Evolutionary conservation across 2,797 vertebrate species (phyloP).

Genomic region (Gymnothorax reevesii): DNA sequence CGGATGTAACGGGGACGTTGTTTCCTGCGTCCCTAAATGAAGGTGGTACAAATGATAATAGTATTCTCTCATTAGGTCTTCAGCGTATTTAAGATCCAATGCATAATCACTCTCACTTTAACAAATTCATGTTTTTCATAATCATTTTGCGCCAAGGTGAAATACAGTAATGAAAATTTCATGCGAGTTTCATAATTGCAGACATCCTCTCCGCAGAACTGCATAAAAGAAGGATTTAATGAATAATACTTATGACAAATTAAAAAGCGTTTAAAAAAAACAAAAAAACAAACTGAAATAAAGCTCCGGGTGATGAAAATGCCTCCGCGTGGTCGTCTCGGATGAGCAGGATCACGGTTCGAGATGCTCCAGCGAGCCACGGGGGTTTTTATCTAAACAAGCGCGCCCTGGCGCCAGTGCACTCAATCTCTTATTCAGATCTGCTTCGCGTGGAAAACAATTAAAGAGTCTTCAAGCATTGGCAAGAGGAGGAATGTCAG

Average conservation of each 20-base stretch:
- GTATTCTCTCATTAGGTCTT: neutral
- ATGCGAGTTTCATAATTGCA: neutral
- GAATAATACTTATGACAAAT: neutral
- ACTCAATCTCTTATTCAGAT: neutral
- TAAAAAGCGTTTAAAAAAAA: neutral
- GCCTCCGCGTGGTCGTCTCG: neutral
- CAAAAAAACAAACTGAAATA: neutral
- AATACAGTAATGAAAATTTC: neutral
- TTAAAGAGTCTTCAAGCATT: neutral
- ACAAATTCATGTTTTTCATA: neutral
- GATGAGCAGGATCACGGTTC: neutral
- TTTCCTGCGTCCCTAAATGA: neutral
- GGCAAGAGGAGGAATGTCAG: neutral
- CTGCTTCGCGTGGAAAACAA: neutral
- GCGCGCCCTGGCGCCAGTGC: neutral
- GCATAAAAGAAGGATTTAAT: neutral
- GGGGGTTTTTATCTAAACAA: neutral
- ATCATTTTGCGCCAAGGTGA: neutral
- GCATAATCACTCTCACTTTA: neutral
- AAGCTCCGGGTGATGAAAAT: conserved; percentile 1
- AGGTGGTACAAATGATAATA: neutral
- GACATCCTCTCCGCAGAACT: neutral
- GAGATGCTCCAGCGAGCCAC: neutral
- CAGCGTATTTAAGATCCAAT: neutral
- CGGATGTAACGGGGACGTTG: neutral